Percentiles rank a stretch among this genome's conserved stretches.
Conservation (phyloP, 1,140 invertebrate genomes). For the Drosophila athabasca region DNA sequence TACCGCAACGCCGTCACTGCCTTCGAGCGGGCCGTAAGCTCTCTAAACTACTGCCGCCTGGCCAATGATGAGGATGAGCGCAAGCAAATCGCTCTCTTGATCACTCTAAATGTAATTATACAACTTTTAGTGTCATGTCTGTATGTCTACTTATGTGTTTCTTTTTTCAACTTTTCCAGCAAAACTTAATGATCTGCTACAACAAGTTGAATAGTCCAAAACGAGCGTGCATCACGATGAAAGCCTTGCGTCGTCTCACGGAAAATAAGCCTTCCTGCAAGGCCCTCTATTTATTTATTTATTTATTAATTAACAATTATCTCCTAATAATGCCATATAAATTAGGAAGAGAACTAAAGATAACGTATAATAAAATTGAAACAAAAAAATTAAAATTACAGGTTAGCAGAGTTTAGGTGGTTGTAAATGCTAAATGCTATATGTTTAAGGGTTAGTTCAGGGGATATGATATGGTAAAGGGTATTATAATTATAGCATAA, state of each 20-base stretch:
- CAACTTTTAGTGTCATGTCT: no score
- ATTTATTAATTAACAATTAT: no score
- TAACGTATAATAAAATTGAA: no score
- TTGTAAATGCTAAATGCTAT: no score
- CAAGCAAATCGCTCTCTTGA: constrained; percentile 85
- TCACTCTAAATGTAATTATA: constrained; percentile 85
- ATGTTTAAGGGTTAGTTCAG: no score
- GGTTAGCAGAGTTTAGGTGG: no score
- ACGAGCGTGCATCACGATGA: constrained; percentile 86
- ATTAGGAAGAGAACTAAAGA: no score
- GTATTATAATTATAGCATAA: no score
- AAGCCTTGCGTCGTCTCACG: constrained; percentile 84
- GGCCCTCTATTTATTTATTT: constrained; percentile 86
- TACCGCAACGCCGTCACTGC: constrained; percentile 65
- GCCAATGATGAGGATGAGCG: constrained; percentile 86
- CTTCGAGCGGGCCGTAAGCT: constrained; percentile 84
- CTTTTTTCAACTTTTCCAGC: constrained; percentile 47
- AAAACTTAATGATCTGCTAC: constrained; percentile 89
- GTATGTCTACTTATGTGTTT: background rate
- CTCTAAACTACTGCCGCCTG: constrained; percentile 85
- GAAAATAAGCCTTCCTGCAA: constrained; percentile 84
- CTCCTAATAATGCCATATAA: no score
- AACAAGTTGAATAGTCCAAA: constrained; percentile 86
- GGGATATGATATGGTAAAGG: no score
- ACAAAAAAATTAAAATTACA: no score